phyloP scores from a whole-genome alignment of 2,888 invertebrate genomes.

The Ornithoptera priamus region DNA sequence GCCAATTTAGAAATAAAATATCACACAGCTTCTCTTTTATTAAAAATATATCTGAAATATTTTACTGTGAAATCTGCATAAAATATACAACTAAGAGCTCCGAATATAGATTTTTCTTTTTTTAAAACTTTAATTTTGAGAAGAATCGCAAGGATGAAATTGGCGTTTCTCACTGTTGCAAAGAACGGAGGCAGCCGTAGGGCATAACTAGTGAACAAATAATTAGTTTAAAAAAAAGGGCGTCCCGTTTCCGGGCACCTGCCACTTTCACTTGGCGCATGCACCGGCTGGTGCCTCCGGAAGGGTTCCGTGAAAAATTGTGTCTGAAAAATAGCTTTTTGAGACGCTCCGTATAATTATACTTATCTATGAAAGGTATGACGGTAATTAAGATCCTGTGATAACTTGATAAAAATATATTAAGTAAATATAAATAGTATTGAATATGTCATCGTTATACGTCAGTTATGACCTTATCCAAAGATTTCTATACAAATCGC shows the following conservation, averaged over 20 bases:
- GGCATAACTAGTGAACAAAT: conserved; percentile 42
- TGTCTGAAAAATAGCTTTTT: conserved; percentile 34
- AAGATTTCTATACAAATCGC: too few relatives aligned
- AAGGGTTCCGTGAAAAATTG: conserved; percentile 55
- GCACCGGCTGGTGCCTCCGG: conserved; percentile 32
- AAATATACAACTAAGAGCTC: conserved; percentile 7
- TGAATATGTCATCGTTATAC: too few relatives aligned
- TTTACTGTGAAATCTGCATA: not conserved
- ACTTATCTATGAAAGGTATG: not conserved
- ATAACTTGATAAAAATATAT: too few relatives aligned
- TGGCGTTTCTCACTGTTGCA: not conserved
- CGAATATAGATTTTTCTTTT: not conserved
- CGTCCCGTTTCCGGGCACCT: conserved; percentile 56
- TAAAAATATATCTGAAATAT: conserved; percentile 8
- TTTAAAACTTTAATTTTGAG: conserved; percentile 12
- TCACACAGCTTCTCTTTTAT: not conserved
- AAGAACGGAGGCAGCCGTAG: conserved; percentile 33
- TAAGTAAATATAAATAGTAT: too few relatives aligned
- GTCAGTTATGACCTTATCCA: too few relatives aligned
- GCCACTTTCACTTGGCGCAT: conserved; percentile 65
- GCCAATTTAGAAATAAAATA: conserved; percentile 14
- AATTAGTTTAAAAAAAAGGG: conserved; percentile 42
- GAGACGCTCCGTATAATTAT: conserved; percentile 26
- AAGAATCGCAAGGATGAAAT: not conserved
- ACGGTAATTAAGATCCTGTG: too few relatives aligned